These are phyloP conservation scores for Limenitis camilla DNA, from an alignment of 2,888 invertebrate species.

Conservation along the genomic window DNA sequence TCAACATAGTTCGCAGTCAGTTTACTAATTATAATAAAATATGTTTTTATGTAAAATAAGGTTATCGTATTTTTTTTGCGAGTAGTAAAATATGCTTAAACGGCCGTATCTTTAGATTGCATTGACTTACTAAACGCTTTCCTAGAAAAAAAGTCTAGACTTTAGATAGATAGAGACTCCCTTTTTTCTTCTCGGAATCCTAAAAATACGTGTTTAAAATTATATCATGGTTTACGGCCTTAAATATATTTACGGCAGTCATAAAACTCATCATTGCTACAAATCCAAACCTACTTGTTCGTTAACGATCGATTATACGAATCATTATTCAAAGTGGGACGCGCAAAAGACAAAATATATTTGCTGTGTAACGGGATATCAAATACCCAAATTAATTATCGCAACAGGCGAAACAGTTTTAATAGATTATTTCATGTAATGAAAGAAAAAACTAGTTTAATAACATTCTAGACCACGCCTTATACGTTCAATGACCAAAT, in stretches of 20 bases:
- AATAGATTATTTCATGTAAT: conserved; percentile 16
- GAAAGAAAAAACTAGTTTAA: conserved; percentile 18
- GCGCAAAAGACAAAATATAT: conserved; percentile 12
- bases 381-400: conserved; percentile 12
- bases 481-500: conserved; percentile 15
- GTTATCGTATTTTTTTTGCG: no score
- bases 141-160: no score
- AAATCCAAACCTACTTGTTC: conserved; percentile 13
- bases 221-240: conserved; percentile 1
- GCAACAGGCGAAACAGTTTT: conserved; percentile 8
- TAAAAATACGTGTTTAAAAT: not conserved
- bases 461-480: conserved; percentile 11
- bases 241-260: conserved; percentile 6
- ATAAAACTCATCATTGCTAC: conserved; percentile 13
- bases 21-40: no score
- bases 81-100: no score
- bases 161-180: no score
- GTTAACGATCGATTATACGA: conserved; percentile 11
- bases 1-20: no score
- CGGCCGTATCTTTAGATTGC: no score
- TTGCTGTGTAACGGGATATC: conserved; percentile 12
- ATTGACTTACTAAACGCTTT: no score
- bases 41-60: no score
- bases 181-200: no score
- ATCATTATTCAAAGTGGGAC: conserved; percentile 13